These are phyloP conservation scores for Drosophila tropicalis DNA, from an alignment of 1,140 invertebrate species.

Conservation along the genomic window DNA sequence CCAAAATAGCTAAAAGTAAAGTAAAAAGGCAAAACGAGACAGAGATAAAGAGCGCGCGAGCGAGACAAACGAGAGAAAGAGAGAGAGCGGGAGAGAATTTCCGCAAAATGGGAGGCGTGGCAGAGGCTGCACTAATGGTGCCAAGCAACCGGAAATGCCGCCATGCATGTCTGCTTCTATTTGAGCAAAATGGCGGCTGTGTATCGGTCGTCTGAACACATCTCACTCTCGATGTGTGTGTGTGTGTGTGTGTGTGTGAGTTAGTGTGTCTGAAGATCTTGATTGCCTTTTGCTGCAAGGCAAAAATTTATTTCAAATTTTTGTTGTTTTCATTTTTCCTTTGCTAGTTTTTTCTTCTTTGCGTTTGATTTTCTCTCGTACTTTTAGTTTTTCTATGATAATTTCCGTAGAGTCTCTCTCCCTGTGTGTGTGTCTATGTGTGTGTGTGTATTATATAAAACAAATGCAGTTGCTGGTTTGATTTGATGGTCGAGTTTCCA, in stretches of 20 bases:
- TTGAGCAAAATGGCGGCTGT: slow-evolving; percentile 66
- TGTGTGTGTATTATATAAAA: slow-evolving; percentile 57
- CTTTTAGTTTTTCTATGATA: slow-evolving; percentile 66
- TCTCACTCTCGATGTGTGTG: slow-evolving; percentile 12
- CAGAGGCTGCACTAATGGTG: slow-evolving; percentile 74
- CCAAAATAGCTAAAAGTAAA: slow-evolving; percentile 50
- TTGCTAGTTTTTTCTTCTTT: slow-evolving; percentile 13
- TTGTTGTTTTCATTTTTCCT: slow-evolving; percentile 14
- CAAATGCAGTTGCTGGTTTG: slow-evolving; percentile 65
- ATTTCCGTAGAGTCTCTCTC: slow-evolving; percentile 64
- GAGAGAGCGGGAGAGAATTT: background rate
- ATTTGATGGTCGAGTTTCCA: slow-evolving; percentile 48
- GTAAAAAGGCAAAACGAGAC: slow-evolving; percentile 14
- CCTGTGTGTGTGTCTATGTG: slow-evolving; percentile 41
- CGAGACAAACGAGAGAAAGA: slow-evolving; percentile 16
- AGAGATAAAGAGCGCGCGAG: slow-evolving; percentile 19
- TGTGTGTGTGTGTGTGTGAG: slow-evolving; percentile 14
- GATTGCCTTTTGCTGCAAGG: slow-evolving; percentile 75
- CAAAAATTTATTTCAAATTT: slow-evolving; percentile 33
- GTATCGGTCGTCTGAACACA: slow-evolving; percentile 43
- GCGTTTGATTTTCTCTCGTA: slow-evolving; percentile 14
- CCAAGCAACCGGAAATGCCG: slow-evolving; percentile 79
- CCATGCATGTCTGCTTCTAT: slow-evolving; percentile 76
- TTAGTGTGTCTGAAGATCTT: slow-evolving; percentile 57
- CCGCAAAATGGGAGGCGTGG: slow-evolving; percentile 51